A percentile compares a stretch with the other conserved stretches of the same genome.
These are phyloP conservation scores for Branchipolynoe longqiensis DNA, from an alignment of 2,888 invertebrate genomes.

Conservation along the genomic window DNA sequence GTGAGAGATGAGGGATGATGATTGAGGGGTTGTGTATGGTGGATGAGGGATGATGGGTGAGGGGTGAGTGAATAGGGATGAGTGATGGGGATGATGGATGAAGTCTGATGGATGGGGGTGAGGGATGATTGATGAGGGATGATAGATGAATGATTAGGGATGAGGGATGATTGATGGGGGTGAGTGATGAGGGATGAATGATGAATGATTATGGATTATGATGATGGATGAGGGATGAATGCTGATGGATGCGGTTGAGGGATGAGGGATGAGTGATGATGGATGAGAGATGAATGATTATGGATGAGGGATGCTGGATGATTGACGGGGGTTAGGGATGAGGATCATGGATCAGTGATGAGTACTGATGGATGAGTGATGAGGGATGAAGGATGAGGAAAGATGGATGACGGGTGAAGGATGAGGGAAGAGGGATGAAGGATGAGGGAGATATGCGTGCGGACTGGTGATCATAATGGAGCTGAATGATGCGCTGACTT, in stretches of 20 bases:
- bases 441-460: too few species aligned
- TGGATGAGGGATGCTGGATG: neutral
- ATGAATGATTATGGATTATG: neutral
- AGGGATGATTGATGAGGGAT: neutral
- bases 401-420: too few species aligned
- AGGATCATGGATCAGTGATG: neutral
- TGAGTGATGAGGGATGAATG: neutral
- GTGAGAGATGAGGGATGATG: neutral
- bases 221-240: neutral
- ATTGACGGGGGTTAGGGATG: neutral
- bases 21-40: too few species aligned
- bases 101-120: too few species aligned
- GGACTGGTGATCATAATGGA: too few species aligned
- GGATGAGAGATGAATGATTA: neutral
- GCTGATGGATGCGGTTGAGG: neutral
- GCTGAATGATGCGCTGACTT: too few species aligned
- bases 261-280: neutral
- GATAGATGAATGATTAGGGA: neutral
- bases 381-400: too few species aligned
- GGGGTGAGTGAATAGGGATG: too few species aligned
- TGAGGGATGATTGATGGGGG: neutral
- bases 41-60: too few species aligned
- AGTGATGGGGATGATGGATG: neutral
- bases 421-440: too few species aligned
- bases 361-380: neutral